A percentile compares a stretch with the other conserved stretches of the same genome.
Conservation (phyloP, 2,888 invertebrate genomes). For the Pseudococcus longispinus region DNA sequence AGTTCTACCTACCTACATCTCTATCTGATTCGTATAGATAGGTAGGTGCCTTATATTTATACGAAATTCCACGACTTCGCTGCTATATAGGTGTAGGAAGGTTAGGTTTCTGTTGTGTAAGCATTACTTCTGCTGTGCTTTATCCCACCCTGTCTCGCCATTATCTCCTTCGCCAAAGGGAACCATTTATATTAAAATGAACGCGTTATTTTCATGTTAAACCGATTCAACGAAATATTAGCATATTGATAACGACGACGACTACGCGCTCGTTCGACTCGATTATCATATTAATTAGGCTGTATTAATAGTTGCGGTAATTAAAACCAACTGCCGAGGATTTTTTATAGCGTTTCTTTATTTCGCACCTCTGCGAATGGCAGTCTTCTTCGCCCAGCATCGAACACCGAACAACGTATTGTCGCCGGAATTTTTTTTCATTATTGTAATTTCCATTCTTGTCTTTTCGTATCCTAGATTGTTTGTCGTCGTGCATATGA, state of each 20-base stretch:
- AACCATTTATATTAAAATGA: constrained; percentile 27
- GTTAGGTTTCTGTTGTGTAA: not conserved
- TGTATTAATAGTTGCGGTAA: not conserved
- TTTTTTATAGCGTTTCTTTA: not conserved
- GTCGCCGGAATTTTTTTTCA: too few relatives aligned
- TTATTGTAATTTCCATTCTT: too few relatives aligned
- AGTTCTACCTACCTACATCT: too few relatives aligned
- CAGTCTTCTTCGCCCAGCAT: not conserved
- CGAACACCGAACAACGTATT: too few relatives aligned
- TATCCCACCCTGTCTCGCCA: not conserved
- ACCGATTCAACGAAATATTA: constrained; percentile 16
- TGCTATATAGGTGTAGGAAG: too few relatives aligned
- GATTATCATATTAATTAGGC: constrained; percentile 29
- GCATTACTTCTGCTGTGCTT: not conserved
- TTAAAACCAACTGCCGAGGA: not conserved
- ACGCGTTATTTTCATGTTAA: constrained; percentile 31
- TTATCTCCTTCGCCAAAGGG: not conserved
- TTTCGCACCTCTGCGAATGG: constrained; percentile 1
- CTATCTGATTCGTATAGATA: not conserved
- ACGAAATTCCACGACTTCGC: not conserved
- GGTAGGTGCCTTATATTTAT: too few relatives aligned
- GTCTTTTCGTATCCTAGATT: too few relatives aligned
- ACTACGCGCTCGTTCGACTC: not conserved
- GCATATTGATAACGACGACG: constrained; percentile 19
- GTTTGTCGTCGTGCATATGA: too few relatives aligned